phyloP scores from a whole-genome alignment of 2,888 invertebrate species.

The Oligia latruncula region DNA sequence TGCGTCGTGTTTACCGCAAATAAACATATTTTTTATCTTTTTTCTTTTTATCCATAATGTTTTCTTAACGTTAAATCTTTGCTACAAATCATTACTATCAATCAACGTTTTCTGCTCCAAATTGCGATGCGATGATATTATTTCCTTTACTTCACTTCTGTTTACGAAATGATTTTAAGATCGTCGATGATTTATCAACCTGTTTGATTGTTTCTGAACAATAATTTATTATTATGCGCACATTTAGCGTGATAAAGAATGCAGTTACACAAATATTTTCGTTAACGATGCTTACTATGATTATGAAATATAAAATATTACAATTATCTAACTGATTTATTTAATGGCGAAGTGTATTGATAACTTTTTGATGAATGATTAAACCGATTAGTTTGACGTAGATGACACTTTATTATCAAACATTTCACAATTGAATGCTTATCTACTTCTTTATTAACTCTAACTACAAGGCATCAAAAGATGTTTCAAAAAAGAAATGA shows the following conservation, averaged over 20 bases:
- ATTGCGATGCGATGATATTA: conserved; percentile 16
- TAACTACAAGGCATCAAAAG: conserved; percentile 15
- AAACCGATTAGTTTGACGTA: conserved; percentile 39
- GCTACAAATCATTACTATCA: background rate
- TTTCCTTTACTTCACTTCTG: conserved; percentile 37
- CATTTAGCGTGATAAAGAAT: conserved; percentile 36
- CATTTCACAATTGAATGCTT: conserved; percentile 26
- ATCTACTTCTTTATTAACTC: conserved; percentile 14
- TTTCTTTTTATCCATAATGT: background rate
- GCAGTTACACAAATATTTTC: conserved; percentile 44
- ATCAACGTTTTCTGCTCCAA: conserved; percentile 18
- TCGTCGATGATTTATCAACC: conserved; percentile 24
- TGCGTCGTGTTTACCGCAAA: background rate
- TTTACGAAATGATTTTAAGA: conserved; percentile 34
- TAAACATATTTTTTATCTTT: background rate
- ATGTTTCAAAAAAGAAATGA: conserved; percentile 25
- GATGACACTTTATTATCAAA: conserved; percentile 46
- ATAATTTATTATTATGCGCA: conserved; percentile 41
- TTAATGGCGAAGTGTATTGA: conserved; percentile 31
- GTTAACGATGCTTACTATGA: conserved; percentile 28
- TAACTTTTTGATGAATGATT: conserved; percentile 43
- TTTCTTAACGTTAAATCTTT: conserved; percentile 4
- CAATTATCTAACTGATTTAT: conserved; percentile 39
- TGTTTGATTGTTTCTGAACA: conserved; percentile 36
- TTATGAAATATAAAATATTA: conserved; percentile 40